Percentiles rank a stretch among this genome's conserved stretches.
Evolutionary conservation across 1,140 invertebrate genomes (phyloP).

Genomic region (Heterodera schachtii): DNA sequence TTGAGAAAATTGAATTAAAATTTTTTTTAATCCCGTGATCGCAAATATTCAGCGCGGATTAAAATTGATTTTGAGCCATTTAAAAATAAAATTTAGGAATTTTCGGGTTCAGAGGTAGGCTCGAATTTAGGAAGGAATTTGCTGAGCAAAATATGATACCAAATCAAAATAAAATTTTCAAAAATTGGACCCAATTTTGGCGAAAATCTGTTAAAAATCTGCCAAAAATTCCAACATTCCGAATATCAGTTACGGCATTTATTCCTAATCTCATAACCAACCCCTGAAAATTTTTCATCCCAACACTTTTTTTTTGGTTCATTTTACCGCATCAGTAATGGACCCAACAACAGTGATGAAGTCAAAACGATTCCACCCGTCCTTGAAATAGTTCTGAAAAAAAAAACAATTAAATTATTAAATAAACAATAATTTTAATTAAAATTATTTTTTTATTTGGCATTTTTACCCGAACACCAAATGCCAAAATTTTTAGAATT

Average conservation of each 20-base stretch:
- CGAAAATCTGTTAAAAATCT: not conserved
- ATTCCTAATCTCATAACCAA: too few relatives aligned
- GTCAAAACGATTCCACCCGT: conserved; percentile 99
- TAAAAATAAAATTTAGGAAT: too few relatives aligned
- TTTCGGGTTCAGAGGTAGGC: too few relatives aligned
- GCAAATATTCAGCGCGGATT: too few relatives aligned
- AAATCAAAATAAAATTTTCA: too few relatives aligned
- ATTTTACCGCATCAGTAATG: conserved; percentile 83
- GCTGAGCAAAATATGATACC: too few relatives aligned
- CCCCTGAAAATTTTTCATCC: not conserved
- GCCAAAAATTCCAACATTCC: too few relatives aligned
- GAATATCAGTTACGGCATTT: too few relatives aligned
- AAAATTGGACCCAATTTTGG: too few relatives aligned
- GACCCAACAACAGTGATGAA: conserved; percentile 95
- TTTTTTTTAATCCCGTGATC: too few relatives aligned
- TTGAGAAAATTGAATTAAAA: not conserved
- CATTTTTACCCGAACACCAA: conserved; percentile 80
- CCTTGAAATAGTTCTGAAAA: conserved; percentile 96
- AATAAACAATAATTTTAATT: not conserved
- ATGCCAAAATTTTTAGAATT: conserved; percentile 93
- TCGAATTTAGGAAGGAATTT: too few relatives aligned
- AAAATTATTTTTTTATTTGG: not conserved
- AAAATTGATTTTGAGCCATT: too few relatives aligned
- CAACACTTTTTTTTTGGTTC: not conserved
- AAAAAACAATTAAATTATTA: conserved; percentile 18